Conservation (phyloP, 2,797 vertebrate genomes). For the Todus mexicanus region DNA sequence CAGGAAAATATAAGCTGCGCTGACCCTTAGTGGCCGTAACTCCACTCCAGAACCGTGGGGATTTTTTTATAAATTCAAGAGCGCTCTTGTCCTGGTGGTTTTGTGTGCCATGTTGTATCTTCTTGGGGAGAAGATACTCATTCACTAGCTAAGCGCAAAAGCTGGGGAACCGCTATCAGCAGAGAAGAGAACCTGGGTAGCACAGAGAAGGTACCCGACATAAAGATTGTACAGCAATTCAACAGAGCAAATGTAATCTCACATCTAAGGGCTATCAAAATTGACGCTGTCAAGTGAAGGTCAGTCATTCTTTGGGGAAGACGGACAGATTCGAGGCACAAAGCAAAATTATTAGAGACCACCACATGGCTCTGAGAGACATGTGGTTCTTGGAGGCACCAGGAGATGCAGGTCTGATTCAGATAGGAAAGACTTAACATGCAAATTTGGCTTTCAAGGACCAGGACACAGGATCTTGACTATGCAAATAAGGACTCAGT, state of each 20-base stretch:
- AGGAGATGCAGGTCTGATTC: background rate
- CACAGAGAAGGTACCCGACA: background rate
- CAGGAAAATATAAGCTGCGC: background rate
- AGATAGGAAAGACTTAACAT: background rate
- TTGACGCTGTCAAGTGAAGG: background rate
- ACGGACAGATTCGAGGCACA: background rate
- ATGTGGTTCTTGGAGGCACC: background rate
- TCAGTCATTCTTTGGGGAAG: background rate
- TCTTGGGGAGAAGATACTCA: background rate
- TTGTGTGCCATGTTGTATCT: rapidly evolving
- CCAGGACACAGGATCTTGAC: background rate
- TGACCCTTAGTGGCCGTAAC: background rate
- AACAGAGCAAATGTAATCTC: background rate
- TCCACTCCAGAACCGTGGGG: background rate
- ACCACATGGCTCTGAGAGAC: background rate
- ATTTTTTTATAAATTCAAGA: background rate
- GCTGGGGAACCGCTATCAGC: background rate
- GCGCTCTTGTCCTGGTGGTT: background rate
- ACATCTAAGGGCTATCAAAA: background rate
- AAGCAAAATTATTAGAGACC: background rate
- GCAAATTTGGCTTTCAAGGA: background rate
- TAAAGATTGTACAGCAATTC: background rate
- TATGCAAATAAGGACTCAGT: background rate
- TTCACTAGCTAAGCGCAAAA: background rate
- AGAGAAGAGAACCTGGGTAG: background rate